Conservation (phyloP, 2,113 vertebrate genomes). For the Tretioscincus oriximinensis region DNA sequence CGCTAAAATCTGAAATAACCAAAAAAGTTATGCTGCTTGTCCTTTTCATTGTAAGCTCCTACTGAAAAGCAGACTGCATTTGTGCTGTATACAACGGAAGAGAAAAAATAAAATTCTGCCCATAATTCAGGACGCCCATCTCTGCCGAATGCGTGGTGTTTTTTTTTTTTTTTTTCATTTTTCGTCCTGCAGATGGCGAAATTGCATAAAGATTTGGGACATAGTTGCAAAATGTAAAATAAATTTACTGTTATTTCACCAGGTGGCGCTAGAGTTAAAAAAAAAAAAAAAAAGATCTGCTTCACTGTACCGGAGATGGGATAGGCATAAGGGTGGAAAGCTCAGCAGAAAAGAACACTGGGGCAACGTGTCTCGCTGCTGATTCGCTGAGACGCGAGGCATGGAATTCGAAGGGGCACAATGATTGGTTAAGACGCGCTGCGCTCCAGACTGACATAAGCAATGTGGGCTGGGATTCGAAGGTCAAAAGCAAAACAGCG, state of each 20-base stretch:
- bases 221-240: background rate
- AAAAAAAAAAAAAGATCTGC: too few species aligned
- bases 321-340: too few species aligned
- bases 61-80: too few species aligned
- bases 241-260: background rate
- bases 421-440: conserved; percentile 6
- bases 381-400: background rate
- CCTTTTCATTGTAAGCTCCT: too few species aligned
- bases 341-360: background rate
- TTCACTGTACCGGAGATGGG: background rate
- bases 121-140: too few species aligned
- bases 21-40: too few species aligned
- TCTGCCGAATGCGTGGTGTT: too few species aligned
- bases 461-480: background rate
- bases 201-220: background rate
- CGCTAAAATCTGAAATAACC: too few species aligned
- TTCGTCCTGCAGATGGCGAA: background rate
- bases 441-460: background rate
- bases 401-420: background rate
- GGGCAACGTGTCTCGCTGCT: too few species aligned
- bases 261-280: background rate
- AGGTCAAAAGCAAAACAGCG: background rate
- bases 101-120: too few species aligned
- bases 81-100: too few species aligned
- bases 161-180: background rate